Base-by-base conservation (phyloP, 1,140 invertebrate genomes). In the Bombus soroeensis region DNA sequence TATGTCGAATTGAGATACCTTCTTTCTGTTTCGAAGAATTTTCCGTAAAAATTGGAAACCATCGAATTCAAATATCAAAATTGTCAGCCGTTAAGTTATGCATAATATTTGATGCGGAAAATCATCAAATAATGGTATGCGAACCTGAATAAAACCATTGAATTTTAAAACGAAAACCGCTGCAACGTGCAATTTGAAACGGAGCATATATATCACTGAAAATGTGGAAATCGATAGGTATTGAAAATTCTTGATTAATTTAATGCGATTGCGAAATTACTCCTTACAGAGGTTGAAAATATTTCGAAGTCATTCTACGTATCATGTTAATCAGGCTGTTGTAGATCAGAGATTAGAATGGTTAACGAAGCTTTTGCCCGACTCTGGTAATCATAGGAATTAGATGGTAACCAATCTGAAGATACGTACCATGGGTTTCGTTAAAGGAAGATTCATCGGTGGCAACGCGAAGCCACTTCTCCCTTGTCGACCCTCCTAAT, bases 401-500 rank as follows among this genome's bases (percentile, higher is more conserved):
- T 32, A 57, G 80, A 72, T 84, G 47, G 32, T n/a, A 70, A 59
- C 22, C 66, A 57, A 72, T 79, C 39, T 43, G 22, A 8, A 62
- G 66, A 25, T 32, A 39, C 53, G 28, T 34, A 22, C 15, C 13
- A 57, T n/a, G 66, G 39, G 43, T 66, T 79, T 79, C 82, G 64
- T 84, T 84, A 79, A 79, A 68, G 82, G 22, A 62, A 79, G 66
- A 76, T 71, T 47, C 75, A 34, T 71, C 18, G 80, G 25, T 41
- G 62, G 77, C 39, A 28, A 80, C 77, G 32, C 57, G 34, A 39
- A 47, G 81, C 74, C 74, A 71, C 68, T 87, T 83, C 62, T 68
- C 34, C n/a, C 81, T 47, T 57, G 57, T 74, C 66, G 73, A 25
- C 74, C 34, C 66, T 73, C 78, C 41, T 57, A 74, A 84, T 87